phyloP scores from a whole-genome alignment of 1,140 invertebrate genomes.

The Ceratina japonica region DNA sequence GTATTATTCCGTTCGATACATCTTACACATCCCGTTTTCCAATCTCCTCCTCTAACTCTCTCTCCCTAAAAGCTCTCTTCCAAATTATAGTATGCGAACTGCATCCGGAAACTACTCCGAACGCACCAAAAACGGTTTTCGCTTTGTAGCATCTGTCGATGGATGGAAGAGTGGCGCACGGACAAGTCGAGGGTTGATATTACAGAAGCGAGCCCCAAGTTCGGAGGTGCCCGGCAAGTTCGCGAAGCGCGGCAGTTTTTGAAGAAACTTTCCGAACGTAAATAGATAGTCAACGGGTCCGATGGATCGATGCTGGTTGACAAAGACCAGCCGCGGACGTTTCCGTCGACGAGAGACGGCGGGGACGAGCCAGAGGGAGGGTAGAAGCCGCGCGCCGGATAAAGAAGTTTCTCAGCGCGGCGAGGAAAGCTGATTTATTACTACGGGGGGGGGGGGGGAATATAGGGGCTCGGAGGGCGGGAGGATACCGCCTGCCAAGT shows the following conservation, averaged over 20 bases:
- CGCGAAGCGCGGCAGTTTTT: conserved; percentile 38
- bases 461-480: neutral
- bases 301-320: neutral
- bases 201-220: too few species aligned
- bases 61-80: too few species aligned
- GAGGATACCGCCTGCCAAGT: neutral
- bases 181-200: too few species aligned
- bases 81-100: too few species aligned
- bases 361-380: neutral
- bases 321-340: conserved; percentile 14
- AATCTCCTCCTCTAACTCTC: too few species aligned
- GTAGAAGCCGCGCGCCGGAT: neutral
- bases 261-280: conserved; percentile 30
- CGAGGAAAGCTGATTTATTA: conserved; percentile 46
- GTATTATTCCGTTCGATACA: neutral
- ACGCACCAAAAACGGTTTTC: neutral
- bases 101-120: neutral
- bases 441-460: neutral
- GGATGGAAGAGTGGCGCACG: too few species aligned
- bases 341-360: neutral
- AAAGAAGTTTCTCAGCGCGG: conserved; percentile 23
- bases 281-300: neutral
- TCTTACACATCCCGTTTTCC: neutral
- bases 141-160: too few species aligned
- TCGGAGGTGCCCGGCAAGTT: conserved; percentile 6